Evolutionary conservation across 2,113 vertebrate species (phyloP), one percentile per base, ranked within the genome.

Genomic region (Myrmophylax atrothorax): DNA sequence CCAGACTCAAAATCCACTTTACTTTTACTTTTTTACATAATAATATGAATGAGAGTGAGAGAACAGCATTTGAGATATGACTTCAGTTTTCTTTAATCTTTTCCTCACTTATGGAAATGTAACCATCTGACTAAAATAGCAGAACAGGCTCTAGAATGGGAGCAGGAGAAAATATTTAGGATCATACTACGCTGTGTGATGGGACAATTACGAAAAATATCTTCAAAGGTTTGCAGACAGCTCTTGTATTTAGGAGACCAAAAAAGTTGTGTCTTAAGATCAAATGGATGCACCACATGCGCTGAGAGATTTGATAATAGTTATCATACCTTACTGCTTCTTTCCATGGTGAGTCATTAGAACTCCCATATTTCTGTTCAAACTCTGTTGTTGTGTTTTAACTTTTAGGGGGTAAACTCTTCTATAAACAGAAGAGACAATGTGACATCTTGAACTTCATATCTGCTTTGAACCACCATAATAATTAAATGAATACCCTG

Each of bases 81-180:
- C 17, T 75, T 91, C 9, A 60, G 17, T 53, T 78, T 93, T 84
- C 55, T 89, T 77, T 88, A 70, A 80, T 74, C 38, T 84, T 92
- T 91, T 85, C 29, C 73, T 78, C 52, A 28, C 0, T 0, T 50
- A 84, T 63, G 55, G 50, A 93, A 73, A 90, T 67, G 8, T 22
- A 91, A 89, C 68, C 7, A 56, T 66, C 14, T 55, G 37, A 42
- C 56, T 76, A 24, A 95, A 95, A 76, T 9, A 87, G 38, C 63
- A 69, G 24, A 52, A 68, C 8, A 67, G 18, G 3, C 29, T 94
- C 44, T 67, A 68, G 52, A 75, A 49, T 11, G 0, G 4, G 37
- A 69, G 28, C 56, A 80, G 20, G 6, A 22, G 35, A 55, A 88
- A 70, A 44, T 70, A 77, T 11, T 73, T 86, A 64, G 64, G 28